These are phyloP conservation scores for Xiphophorus couchianus DNA, from an alignment of 2,113 vertebrate species.

Conservation along the genomic window DNA sequence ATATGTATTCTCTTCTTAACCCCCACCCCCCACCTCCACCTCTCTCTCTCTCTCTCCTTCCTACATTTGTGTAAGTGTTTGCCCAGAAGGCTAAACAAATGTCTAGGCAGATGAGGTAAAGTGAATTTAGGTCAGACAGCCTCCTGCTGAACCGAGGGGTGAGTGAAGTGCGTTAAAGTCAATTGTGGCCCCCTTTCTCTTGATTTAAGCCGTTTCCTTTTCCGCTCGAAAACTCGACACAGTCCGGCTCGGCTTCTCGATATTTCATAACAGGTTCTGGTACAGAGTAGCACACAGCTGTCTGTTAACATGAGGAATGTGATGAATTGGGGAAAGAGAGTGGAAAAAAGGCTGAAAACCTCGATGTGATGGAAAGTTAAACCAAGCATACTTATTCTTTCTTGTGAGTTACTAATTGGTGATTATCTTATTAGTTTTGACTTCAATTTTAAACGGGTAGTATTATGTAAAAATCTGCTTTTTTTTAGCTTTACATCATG, in stretches of 20 bases:
- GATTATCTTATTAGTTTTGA: background rate
- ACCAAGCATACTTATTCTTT: background rate
- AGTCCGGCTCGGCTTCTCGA: background rate
- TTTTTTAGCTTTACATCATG: too few relatives aligned
- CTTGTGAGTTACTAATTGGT: background rate
- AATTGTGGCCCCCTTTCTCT: slow-evolving; percentile 56
- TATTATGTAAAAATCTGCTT: too few relatives aligned
- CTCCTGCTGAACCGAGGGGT: slow-evolving; percentile 73
- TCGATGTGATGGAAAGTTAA: slow-evolving; percentile 20
- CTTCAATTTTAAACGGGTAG: too few relatives aligned
- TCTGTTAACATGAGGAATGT: slow-evolving; percentile 36
- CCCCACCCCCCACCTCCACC: background rate
- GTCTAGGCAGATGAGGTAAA: slow-evolving; percentile 83
- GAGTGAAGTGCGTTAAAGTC: slow-evolving; percentile 69
- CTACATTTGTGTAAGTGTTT: slow-evolving; percentile 84
- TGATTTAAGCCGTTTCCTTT: slow-evolving; percentile 36
- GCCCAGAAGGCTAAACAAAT: slow-evolving; percentile 85
- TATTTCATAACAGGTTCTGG: slow-evolving; percentile 23
- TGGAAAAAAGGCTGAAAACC: slow-evolving; percentile 29
- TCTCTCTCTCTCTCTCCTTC: slow-evolving; percentile 38
- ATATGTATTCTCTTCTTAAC: slow-evolving; percentile 64
- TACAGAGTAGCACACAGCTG: slow-evolving; percentile 54
- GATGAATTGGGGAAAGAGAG: slow-evolving; percentile 51
- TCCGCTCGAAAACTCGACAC: slow-evolving; percentile 1
- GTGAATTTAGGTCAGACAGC: slow-evolving; percentile 82